phyloP scores from a whole-genome alignment of 2,797 vertebrate species.

The Australoheros facetus region DNA sequence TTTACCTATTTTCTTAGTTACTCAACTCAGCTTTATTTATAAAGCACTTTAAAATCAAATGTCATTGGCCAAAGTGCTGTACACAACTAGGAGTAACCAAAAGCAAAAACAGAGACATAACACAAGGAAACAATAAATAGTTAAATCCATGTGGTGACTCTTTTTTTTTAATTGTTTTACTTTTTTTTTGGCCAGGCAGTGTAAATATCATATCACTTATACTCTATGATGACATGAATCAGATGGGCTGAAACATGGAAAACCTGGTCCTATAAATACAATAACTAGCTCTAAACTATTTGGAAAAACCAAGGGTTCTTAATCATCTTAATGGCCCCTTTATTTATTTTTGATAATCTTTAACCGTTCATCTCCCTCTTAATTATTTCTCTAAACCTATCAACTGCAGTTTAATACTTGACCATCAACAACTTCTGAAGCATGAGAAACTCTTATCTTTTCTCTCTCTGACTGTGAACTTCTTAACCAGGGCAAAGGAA shows the following conservation, averaged over 20 bases:
- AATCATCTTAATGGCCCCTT: constrained; percentile 13
- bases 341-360: constrained; percentile 2
- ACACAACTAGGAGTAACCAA: too few relatives aligned
- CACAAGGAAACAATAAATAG: too few relatives aligned
- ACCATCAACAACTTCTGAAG: constrained; percentile 38
- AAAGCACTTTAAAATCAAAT: too few relatives aligned
- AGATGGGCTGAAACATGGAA: constrained; percentile 25
- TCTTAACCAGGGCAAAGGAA: constrained; percentile 85
- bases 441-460: constrained; percentile 55
- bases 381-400: constrained; percentile 33
- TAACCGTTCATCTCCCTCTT: constrained; percentile 30
- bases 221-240: neutral
- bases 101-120: too few relatives aligned
- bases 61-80: too few relatives aligned
- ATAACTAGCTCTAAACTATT: constrained; percentile 17
- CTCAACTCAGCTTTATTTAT: too few relatives aligned
- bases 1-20: too few relatives aligned
- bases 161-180: too few relatives aligned
- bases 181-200: neutral
- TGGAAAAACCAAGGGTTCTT: constrained; percentile 20
- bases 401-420: constrained; percentile 33
- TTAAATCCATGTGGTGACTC: neutral
- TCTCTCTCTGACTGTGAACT: constrained; percentile 71
- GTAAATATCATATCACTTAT: neutral
- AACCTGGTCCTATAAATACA: constrained; percentile 21